These are phyloP conservation scores for Drosophila multiciliata DNA, from an alignment of 2,888 invertebrate species.

Conservation along the genomic window DNA sequence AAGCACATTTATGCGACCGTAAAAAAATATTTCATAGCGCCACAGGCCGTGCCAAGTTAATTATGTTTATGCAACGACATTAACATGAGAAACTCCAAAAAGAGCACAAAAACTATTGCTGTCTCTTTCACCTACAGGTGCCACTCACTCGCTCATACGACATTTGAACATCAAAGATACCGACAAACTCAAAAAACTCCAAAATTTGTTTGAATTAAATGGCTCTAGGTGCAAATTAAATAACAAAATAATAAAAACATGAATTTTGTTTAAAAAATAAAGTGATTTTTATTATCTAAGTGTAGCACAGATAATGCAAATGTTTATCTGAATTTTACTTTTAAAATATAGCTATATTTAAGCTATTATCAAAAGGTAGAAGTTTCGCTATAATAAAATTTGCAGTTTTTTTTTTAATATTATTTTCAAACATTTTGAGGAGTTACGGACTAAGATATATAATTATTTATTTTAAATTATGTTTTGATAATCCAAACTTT, in stretches of 20 bases:
- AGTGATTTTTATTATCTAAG: neutral
- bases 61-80: slow-evolving; percentile 72
- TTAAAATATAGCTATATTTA: neutral
- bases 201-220: slow-evolving; percentile 55
- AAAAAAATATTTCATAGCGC: slow-evolving; percentile 51
- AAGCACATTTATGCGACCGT: slow-evolving; percentile 56
- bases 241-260: slow-evolving; percentile 59
- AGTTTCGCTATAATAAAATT: neutral
- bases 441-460: neutral
- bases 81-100: slow-evolving; percentile 64
- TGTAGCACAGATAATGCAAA: slow-evolving; percentile 2
- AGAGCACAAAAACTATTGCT: slow-evolving; percentile 35
- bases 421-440: neutral
- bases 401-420: neutral
- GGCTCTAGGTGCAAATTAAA: slow-evolving; percentile 66
- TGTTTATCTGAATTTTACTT: slow-evolving; percentile 3
- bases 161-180: slow-evolving; percentile 49
- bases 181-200: slow-evolving; percentile 12
- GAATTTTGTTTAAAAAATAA: slow-evolving; percentile 24
- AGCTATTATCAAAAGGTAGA: neutral
- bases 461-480: neutral
- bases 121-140: slow-evolving; percentile 9
- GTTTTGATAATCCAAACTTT: neutral
- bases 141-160: slow-evolving; percentile 1
- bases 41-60: slow-evolving; percentile 63